These are phyloP conservation scores for Erythrolamprus reginae DNA, from an alignment of 2,113 vertebrate species.

Conservation along the genomic window DNA sequence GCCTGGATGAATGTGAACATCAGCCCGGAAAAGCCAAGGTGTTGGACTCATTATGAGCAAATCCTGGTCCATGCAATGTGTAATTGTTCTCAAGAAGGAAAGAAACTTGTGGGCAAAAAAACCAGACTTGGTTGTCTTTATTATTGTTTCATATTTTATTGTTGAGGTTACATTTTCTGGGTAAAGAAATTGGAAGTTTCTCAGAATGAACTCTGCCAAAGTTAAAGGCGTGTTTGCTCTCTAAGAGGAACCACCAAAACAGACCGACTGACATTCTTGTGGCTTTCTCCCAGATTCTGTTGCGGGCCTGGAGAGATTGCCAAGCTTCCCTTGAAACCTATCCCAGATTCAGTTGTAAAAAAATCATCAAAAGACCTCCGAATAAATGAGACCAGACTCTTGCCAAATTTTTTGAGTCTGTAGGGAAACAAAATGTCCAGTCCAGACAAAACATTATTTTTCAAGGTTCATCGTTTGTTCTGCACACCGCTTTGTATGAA, in stretches of 20 bases:
- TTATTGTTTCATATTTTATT: background rate
- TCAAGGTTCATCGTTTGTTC: background rate
- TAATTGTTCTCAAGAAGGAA: background rate
- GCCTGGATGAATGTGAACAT: too few species aligned
- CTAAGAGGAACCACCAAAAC: background rate
- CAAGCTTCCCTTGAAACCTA: background rate
- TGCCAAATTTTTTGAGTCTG: background rate
- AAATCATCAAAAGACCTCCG: conserved; percentile 1
- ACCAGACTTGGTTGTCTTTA: background rate
- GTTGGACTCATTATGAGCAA: background rate
- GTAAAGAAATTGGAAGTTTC: background rate
- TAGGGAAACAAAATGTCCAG: background rate
- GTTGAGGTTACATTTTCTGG: background rate
- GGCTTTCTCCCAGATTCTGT: background rate
- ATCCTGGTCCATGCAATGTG: background rate
- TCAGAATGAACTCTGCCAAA: background rate
- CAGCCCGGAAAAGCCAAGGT: background rate
- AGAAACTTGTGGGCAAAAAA: background rate
- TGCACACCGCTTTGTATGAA: background rate
- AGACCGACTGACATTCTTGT: background rate
- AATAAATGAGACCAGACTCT: background rate
- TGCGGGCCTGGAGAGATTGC: background rate
- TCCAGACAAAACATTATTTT: background rate
- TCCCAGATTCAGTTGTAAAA: conserved; percentile 2
- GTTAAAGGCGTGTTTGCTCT: background rate